Conservation (phyloP, 2,113 vertebrate species). For the Theristicus caerulescens region DNA sequence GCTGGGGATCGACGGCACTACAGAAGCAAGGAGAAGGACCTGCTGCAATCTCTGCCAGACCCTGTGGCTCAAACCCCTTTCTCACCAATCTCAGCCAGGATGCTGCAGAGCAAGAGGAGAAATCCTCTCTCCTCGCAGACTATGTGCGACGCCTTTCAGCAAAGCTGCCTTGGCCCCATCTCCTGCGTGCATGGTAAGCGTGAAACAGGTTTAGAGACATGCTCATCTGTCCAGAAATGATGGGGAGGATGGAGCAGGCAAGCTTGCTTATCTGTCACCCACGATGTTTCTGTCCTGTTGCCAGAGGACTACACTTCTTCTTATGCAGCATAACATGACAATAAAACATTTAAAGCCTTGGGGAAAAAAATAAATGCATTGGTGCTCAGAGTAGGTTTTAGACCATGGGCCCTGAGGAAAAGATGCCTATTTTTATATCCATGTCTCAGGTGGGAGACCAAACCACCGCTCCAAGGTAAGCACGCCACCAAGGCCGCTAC, state of each 20-base stretch:
- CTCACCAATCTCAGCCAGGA: background rate
- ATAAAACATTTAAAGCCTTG: background rate
- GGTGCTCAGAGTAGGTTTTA: background rate
- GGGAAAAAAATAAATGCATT: background rate
- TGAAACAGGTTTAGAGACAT: background rate
- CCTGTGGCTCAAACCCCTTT: background rate
- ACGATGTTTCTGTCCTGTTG: background rate
- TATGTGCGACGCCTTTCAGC: fast-evolving
- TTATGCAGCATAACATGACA: background rate
- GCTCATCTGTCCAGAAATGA: background rate
- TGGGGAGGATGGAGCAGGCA: background rate
- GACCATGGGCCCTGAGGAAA: background rate
- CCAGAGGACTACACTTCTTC: background rate
- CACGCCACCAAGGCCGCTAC: background rate
- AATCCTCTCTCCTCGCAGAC: background rate
- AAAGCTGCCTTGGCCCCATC: background rate
- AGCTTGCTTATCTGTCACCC: background rate
- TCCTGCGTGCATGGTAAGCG: background rate
- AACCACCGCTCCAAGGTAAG: background rate
- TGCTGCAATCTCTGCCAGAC: background rate
- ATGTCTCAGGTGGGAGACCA: background rate
- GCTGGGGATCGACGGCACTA: background rate
- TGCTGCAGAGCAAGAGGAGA: background rate
- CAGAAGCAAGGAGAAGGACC: background rate
- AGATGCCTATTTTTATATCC: background rate